Evolutionary conservation across 1,140 invertebrate species (phyloP), one percentile per base, ranked within the genome.

Genomic region (Apis florea): DNA sequence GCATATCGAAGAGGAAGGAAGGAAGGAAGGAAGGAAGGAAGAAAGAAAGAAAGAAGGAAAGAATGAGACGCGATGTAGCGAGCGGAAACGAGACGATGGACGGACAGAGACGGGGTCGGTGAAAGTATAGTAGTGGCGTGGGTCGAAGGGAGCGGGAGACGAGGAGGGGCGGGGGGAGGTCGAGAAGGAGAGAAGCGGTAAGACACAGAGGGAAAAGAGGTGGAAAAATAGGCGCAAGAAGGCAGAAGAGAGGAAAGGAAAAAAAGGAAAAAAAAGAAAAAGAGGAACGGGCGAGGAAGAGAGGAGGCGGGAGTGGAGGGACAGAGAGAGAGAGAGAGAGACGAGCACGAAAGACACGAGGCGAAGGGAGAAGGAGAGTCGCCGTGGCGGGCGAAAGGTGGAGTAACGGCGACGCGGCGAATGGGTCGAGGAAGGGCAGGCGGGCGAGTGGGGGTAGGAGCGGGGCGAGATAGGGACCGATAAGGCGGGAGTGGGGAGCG

Each of bases 361-460:
- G n/a, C 13, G 21, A 64, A 64, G 58, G n/a, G 53, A 71, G 64
- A 76, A 61, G 81, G 63, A 72, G 58, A 72, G 58, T 71, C 40
- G 6, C 31, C 4, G 64, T 15, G 69, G 2, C 70, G 66, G 69
- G 24, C 15, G 26, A 26, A 64, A 82, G 67, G 40, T 47, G 40
- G 79, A 63, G 58, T 26, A 58, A 66, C 56, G 26, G 31, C 12
- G 31, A 40, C 31, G 40, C 11, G 12, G 40, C 11, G 12, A 21
- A 47, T 26, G 47, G 72, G 54, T 21, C 47, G 54, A 15, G 31
- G n/a, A 53, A 26, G 54, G 56, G 49, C 31, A 40, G n/a, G n/a
- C 0, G 5, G 19, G 21, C 19, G 75, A 69, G n/a, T 63, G 58
- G 69, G 49, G 68, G 59, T 53, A 51, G 63, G 26, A 77, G 64